Evolutionary conservation across 2,797 vertebrate species (phyloP).

Genomic region (Eulemur albifrons): DNA sequence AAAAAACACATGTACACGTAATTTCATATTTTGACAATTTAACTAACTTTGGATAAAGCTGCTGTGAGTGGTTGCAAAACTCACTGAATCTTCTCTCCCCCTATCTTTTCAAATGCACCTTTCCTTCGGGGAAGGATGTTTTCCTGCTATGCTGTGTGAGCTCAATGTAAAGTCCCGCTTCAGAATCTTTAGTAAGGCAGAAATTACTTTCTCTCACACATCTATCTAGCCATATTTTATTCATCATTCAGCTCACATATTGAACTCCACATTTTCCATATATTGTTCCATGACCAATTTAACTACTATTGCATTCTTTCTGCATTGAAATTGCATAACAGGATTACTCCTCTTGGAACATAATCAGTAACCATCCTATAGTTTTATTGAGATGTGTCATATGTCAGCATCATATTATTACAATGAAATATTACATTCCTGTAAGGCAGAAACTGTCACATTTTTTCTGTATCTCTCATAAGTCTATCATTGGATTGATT

Average conservation of each 20-base stretch:
- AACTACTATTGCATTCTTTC: constrained; percentile 41
- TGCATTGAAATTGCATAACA: constrained; percentile 54
- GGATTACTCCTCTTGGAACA: constrained; percentile 54
- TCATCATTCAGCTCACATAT: constrained; percentile 56
- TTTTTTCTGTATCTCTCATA: constrained; percentile 45
- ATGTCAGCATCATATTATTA: constrained; percentile 68
- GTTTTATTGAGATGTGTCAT: constrained; percentile 67
- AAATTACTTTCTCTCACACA: constrained; percentile 58
- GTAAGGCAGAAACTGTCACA: constrained; percentile 26
- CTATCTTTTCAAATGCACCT: neutral
- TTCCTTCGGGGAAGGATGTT: neutral
- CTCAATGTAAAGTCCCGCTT: neutral
- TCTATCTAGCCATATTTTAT: constrained; percentile 31
- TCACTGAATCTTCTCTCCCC: neutral
- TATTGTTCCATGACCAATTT: constrained; percentile 51
- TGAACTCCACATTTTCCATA: constrained; percentile 46
- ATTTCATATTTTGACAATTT: constrained; percentile 12
- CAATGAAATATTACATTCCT: constrained; percentile 63
- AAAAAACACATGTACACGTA: neutral
- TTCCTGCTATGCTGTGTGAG: neutral
- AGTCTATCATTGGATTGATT: constrained; percentile 66
- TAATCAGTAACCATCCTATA: constrained; percentile 56
- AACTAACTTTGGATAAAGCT: neutral
- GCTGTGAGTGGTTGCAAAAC: neutral
- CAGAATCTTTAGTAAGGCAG: constrained; percentile 34